These are phyloP conservation scores for Diplodus sargus DNA, from an alignment of 2,797 vertebrate genomes.

Conservation along the genomic window DNA sequence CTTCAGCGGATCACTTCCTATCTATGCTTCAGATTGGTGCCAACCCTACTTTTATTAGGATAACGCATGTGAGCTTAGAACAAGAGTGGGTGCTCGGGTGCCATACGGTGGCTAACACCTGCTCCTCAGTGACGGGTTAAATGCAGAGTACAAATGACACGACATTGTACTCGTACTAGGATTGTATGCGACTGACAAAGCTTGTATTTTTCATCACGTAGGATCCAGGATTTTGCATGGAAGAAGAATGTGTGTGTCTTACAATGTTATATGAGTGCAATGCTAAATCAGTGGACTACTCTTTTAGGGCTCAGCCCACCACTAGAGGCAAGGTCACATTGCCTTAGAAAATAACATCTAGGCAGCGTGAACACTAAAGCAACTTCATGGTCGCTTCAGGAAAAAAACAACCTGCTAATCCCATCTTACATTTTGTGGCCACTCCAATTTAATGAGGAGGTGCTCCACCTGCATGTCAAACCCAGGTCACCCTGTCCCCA, in stretches of 20 bases:
- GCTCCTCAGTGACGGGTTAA: no score
- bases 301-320: not conserved
- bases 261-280: not conserved
- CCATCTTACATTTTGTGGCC: not conserved
- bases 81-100: no score
- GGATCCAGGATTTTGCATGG: not conserved
- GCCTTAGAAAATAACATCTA: not conserved
- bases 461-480: not conserved
- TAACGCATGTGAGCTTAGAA: no score
- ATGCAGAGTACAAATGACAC: no score
- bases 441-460: not conserved
- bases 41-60: no score
- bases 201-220: not conserved
- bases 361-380: no score
- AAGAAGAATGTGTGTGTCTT: not conserved
- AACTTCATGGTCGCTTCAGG: not conserved
- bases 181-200: no score
- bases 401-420: not conserved
- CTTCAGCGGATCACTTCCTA: not conserved
- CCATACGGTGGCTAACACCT: no score
- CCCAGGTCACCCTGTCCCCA: not conserved
- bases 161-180: no score
- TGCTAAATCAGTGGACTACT: not conserved
- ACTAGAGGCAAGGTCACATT: not conserved
- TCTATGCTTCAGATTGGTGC: not conserved